Conservation (phyloP, 2,797 vertebrate species). For the Leptatherina wallacei region DNA sequence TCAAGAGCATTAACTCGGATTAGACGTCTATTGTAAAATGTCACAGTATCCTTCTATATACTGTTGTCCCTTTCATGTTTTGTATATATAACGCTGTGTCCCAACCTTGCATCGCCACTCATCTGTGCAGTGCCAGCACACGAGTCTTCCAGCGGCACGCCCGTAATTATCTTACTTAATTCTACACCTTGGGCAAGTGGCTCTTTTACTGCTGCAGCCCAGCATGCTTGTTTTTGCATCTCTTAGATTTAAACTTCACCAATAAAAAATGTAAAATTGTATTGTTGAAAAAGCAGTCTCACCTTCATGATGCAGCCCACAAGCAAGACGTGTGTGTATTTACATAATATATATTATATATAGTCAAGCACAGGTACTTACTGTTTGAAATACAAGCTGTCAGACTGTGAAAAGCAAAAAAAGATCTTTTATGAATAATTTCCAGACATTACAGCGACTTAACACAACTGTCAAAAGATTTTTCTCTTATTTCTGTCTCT, state of each 20-base stretch:
- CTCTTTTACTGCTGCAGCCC: not conserved
- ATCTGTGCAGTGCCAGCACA: not conserved
- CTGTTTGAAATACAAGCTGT: not conserved
- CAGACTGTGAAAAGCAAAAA: too few species aligned
- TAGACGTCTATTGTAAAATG: conserved; percentile 67
- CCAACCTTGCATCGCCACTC: not conserved
- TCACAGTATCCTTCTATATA: conserved; percentile 45
- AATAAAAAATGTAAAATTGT: not conserved
- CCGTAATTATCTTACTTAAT: not conserved
- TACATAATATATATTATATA: too few species aligned
- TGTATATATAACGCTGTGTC: not conserved
- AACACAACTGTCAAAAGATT: not conserved
- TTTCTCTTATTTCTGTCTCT: not conserved
- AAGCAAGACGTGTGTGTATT: not conserved
- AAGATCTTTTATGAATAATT: not conserved
- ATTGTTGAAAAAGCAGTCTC: not conserved
- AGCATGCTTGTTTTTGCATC: too few species aligned
- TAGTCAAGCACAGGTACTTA: not conserved
- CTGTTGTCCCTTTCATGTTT: conserved; percentile 18
- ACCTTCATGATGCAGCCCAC: not conserved
- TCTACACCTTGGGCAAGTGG: not conserved
- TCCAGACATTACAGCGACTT: not conserved
- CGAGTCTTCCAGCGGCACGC: not conserved
- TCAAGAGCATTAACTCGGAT: conserved; percentile 70
- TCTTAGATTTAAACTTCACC: not conserved